Percentiles rank a stretch among this genome's conserved stretches.
Conservation (phyloP, 2,797 vertebrate species). For the Crocodylus rhombifer region DNA sequence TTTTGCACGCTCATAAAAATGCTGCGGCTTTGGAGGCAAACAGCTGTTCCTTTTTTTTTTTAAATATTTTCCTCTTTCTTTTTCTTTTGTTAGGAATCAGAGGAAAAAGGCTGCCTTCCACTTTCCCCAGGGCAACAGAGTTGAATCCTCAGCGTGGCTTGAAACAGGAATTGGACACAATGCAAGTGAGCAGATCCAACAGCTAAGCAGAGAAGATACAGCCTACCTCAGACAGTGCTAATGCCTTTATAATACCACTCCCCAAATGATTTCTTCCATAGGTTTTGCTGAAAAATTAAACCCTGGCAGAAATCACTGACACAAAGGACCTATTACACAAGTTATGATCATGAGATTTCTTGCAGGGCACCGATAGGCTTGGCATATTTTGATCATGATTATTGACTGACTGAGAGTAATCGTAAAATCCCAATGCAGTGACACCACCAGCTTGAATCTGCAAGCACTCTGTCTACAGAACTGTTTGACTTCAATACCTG, state of each 20-base stretch:
- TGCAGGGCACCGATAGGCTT: background rate
- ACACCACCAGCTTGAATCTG: background rate
- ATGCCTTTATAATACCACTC: background rate
- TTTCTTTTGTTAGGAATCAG: background rate
- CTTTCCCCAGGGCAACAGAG: accelerated
- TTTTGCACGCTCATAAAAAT: conserved; percentile 15
- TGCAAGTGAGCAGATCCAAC: background rate
- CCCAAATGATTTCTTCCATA: background rate
- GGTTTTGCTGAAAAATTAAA: background rate
- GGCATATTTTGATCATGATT: conserved; percentile 33
- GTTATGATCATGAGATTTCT: conserved; percentile 43
- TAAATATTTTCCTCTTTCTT: background rate
- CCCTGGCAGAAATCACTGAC: background rate
- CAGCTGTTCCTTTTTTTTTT: background rate
- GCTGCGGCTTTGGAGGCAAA: conserved; percentile 1
- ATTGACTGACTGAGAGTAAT: background rate
- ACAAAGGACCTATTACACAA: background rate
- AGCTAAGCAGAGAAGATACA: background rate
- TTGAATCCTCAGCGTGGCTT: background rate
- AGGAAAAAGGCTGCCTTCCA: accelerated
- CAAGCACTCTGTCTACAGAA: background rate
- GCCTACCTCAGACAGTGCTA: background rate
- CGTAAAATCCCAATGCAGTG: background rate
- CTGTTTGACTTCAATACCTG: background rate
- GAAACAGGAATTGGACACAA: background rate